phyloP scores from a whole-genome alignment of 2,888 invertebrate genomes.

The Leucania comma region DNA sequence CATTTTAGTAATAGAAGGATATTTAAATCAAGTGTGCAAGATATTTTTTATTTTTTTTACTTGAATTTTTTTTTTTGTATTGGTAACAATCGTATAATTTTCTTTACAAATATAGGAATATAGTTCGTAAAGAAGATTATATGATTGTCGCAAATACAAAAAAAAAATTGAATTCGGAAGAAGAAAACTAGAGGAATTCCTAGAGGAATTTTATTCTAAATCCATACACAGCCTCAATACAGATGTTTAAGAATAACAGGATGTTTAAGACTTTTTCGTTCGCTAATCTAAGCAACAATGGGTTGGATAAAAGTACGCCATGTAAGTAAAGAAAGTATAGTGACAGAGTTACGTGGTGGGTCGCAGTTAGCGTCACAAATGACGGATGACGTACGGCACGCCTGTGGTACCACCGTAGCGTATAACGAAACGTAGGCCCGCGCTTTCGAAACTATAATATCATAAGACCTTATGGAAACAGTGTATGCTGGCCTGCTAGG shows the following conservation, averaged over 20 bases:
- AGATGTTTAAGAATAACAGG: constrained; percentile 17
- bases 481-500: constrained; percentile 10
- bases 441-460: constrained; percentile 65
- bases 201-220: background rate
- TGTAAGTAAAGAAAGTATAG: constrained; percentile 67
- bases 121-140: too few relatives aligned
- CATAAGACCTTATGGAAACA: constrained; percentile 29
- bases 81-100: too few relatives aligned
- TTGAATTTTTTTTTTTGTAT: too few relatives aligned
- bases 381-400: constrained; percentile 69
- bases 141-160: too few relatives aligned
- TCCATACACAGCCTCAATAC: background rate
- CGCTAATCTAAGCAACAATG: constrained; percentile 43
- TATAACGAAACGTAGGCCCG: constrained; percentile 55
- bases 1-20: constrained; percentile 41
- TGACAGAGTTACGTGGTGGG: constrained; percentile 67
- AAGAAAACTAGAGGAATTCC: too few relatives aligned
- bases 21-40: constrained; percentile 23
- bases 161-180: too few relatives aligned
- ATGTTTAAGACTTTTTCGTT: constrained; percentile 26
- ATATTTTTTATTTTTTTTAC: too few relatives aligned
- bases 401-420: constrained; percentile 50
- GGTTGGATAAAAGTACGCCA: constrained; percentile 41
- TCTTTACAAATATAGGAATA: too few relatives aligned
- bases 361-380: constrained; percentile 72